phyloP scores from a whole-genome alignment of 2,888 invertebrate species.

The Rotaria magnacalcarata region DNA sequence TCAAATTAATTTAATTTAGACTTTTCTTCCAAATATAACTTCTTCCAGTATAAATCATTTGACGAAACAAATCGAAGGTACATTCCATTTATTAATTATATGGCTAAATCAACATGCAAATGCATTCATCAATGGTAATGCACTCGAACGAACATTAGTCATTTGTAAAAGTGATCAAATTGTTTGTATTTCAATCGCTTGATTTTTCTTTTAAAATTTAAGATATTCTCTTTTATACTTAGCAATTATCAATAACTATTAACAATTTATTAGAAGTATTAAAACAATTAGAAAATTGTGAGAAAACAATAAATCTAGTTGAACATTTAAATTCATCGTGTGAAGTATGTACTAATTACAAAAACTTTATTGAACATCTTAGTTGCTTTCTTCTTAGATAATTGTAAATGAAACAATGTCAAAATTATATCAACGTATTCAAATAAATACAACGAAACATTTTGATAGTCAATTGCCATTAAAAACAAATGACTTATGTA shows the following conservation, averaged over 20 bases:
- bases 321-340: not conserved
- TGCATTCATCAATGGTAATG: not conserved
- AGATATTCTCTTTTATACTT: not conserved
- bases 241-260: not conserved
- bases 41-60: not conserved
- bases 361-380: too few species aligned
- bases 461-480: not conserved
- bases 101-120: slow-evolving; percentile 8
- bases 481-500: not conserved
- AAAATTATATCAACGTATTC: slow-evolving; percentile 14
- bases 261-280: not conserved
- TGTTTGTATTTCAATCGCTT: not conserved
- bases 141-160: not conserved
- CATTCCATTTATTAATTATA: slow-evolving; percentile 6
- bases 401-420: not conserved
- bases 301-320: not conserved
- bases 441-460: not conserved
- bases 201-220: not conserved
- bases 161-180: slow-evolving; percentile 30
- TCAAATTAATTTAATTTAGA: not conserved
- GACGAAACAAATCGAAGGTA: not conserved
- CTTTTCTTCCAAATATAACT: not conserved
- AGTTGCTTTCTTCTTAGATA: not conserved
- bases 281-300: not conserved
- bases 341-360: not conserved